Base-by-base conservation (phyloP, 2,113 vertebrate species). In the Opisthocomus hoazin region DNA sequence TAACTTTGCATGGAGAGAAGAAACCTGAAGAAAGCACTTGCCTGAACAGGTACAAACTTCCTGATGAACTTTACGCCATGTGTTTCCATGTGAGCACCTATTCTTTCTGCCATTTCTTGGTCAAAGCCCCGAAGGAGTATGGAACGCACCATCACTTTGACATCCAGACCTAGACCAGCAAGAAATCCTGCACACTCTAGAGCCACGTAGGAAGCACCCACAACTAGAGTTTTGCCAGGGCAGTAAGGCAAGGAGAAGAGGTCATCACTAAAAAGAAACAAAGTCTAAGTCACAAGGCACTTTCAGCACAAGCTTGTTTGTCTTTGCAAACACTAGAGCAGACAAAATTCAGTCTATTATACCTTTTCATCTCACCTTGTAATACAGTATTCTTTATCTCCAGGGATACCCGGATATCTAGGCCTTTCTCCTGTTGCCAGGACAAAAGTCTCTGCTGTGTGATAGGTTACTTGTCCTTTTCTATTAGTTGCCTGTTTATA, bases 141-240 rank as follows among this genome's bases (percentile, higher is more conserved):
- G 43, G 99, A 99, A 24, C 99, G 98, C 12, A 99, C 99, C 99
- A 99, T 99, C 23, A 99, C 58, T 0, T 99, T 99, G 80, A 99
- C 99, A 15, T 99, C 99, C 9, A 99, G 97, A 16, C 99, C 99
- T 30, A 99, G 85, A 18, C 99, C 98, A 4, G 98, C 99, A 65
- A 99, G 98, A 94, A 99, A 99, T 21, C 99, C 99, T 0, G 99
- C 99, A n/a, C 99, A 99, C 91, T 99, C 99, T 96, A 99, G 97
- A 29, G 99, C 99, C 64, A 99, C 99, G 0, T 99, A 99, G 3
- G 99, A 99, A 1, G 99, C 99, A 8, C 99, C 99, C 45, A 99
- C 96, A 46, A 99, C 98, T 61, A 99, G 96, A 5, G 99, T 99
- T 96, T 99, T 99, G 26, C 99, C 99, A 37, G 99, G 99, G 94